These are phyloP conservation scores for Ophion ventricosus DNA, from an alignment of 2,888 invertebrate species.

Conservation along the genomic window DNA sequence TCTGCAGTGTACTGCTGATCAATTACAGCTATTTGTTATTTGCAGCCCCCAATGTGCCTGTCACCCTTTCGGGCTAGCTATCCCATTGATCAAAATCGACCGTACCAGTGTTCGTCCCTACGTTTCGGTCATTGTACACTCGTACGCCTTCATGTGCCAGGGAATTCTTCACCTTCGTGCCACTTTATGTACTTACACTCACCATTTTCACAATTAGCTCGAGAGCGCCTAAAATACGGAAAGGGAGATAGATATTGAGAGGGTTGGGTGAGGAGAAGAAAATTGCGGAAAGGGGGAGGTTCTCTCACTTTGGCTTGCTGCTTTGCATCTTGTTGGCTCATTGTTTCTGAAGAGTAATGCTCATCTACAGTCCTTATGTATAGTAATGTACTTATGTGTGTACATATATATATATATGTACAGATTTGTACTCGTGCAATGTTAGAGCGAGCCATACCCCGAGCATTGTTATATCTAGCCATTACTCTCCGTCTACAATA, in stretches of 20 bases:
- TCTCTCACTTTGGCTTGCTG: constrained; percentile 57
- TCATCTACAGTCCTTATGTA: constrained; percentile 32
- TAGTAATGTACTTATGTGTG: constrained; percentile 15
- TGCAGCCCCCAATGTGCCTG: background rate
- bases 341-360: constrained; percentile 64
- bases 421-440: background rate
- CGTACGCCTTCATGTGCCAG: background rate
- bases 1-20: background rate
- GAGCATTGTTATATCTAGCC: constrained; percentile 23
- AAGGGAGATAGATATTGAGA: constrained; percentile 24
- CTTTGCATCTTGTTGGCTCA: constrained; percentile 65
- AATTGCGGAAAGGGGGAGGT: background rate
- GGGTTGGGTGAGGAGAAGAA: background rate
- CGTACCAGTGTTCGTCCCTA: background rate
- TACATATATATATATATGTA: background rate
- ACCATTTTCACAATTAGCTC: constrained; percentile 56
- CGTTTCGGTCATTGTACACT: background rate
- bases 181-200: constrained; percentile 16
- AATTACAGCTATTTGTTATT: background rate
- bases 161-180: constrained; percentile 10
- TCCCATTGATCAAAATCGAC: background rate
- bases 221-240: constrained; percentile 51
- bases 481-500: constrained; percentile 50
- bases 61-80: background rate
- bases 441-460: constrained; percentile 1